Evolutionary conservation across 2,113 vertebrate species (phyloP), one percentile per base, ranked within the genome.

Genomic region (Corvus cornix): DNA sequence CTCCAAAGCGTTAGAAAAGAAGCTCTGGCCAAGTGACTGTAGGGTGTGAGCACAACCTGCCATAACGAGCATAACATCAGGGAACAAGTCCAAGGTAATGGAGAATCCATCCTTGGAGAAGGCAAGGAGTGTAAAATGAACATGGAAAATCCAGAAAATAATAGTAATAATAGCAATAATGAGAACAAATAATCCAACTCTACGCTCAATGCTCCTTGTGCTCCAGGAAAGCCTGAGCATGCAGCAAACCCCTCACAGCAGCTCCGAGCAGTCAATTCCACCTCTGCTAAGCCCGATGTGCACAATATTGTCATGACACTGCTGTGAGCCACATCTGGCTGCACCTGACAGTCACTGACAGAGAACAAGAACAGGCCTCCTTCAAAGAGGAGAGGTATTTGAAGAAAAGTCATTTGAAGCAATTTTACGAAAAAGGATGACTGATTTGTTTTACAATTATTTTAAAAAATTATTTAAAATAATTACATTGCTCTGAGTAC

Each of bases 231-330:
- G 63, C 55, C 11, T 0, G 22, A 33, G 52, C 53, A 60, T 3
- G 24, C 37, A 16, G 59, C 20, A 18, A 44, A 22, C 7, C 67
- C 27, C 78, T 44, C 0, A 1, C 21, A 31, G 72, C 79, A 63
- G 82, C 93, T 39, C 39, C 0, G 6, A 58, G 86, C 41, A 51
- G 60, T 33, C 3, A 0, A 11, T 37, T 5, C 2, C 41, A 6
- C 16, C 84, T 41, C 59, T 37, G 51, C 86, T 14, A 1, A 31
- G 49, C 41, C 59, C 28, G 9, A 23, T 7, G 58, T 30, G 79
- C 76, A 33, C 76, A 6, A 5, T 0, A 2, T 3, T 39, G 66
- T 3, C 4, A 1, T 1, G 21, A 3, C 31, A 26, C n/a, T 8
- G 11, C 44, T 15, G 30, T 2, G 44, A 74, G 81, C 37, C 3